Base-by-base conservation (phyloP, 2,113 vertebrate genomes). In the Pleuronectes platessa region DNA sequence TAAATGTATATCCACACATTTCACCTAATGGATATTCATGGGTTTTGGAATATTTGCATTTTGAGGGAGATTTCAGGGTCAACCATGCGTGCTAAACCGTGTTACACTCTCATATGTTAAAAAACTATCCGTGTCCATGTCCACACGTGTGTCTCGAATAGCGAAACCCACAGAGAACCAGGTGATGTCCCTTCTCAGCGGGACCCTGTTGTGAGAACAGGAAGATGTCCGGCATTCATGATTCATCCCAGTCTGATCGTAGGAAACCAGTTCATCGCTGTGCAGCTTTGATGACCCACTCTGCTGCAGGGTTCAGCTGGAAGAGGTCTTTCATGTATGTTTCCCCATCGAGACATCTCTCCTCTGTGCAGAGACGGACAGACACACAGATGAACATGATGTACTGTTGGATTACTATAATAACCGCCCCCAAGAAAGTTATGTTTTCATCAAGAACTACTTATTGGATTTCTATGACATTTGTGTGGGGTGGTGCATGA, bases 261-360 rank as follows among this genome's bases (percentile, higher is more conserved):
- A 31, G 31, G 31, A 6, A 31, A 31, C 31, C 0, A 68, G 14
- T 49, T 83, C 71, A 94, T 86, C 76, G 85, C 74, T 90, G 91
- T 0, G 68, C 78, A 4, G 90, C 45, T 90, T 95, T 98, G 87
- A 99, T 97, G 90, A 99, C 94, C 97, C 97, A 99, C 71, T 99
- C 97, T 2, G 98, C 98, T 59, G 93, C 90, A 0, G 98, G 98
- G 89, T 99, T 99, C 72, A 98, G 92, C 78, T 98, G 95, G 85
- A 95, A 90, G 0, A 99, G 93, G 84, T 97, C 96, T 88, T 96
- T 98, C 97, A 99, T 98, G 78, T 96, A 97, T 0, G 97, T 95
- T 42, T 97, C 94, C 4, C 92, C 94, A 68, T 98, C 95, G 1
- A 99, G 94, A 76, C 97, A 98, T 51, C 98, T 95, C 71, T 98